Evolutionary conservation across 2,113 vertebrate species (phyloP).

Genomic region (Neolamprologus sp.): DNA sequence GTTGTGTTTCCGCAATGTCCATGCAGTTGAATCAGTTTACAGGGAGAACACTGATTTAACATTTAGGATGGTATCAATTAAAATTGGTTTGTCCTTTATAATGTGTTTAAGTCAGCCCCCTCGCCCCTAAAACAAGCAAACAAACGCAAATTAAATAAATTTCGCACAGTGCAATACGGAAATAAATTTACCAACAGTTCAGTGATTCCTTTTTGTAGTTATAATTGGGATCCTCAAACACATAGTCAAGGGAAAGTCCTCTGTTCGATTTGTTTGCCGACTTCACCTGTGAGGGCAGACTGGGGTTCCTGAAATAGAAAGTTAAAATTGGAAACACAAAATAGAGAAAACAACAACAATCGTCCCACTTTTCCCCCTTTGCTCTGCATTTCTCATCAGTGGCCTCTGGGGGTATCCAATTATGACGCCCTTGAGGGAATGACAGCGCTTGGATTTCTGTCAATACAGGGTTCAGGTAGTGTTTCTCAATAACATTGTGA

Average conservation of each 20-base stretch:
- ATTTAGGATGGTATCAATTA: not conserved
- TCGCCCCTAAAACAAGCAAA: not conserved
- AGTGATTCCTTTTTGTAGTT: not conserved
- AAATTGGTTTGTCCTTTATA: not conserved
- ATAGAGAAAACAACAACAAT: slow-evolving; percentile 30
- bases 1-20: not conserved
- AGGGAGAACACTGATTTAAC: not conserved
- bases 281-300: slow-evolving; percentile 7
- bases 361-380: not conserved
- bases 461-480: slow-evolving; percentile 67
- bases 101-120: not conserved
- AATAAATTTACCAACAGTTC: not conserved
- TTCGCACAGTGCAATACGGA: not conserved
- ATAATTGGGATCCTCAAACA: not conserved
- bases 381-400: not conserved
- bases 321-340: slow-evolving; percentile 50
- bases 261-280: not conserved
- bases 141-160: not conserved
- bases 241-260: not conserved
- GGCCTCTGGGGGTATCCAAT: slow-evolving; percentile 56
- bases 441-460: slow-evolving; percentile 68
- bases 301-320: slow-evolving; percentile 32
- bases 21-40: not conserved
- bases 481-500: slow-evolving; percentile 68
- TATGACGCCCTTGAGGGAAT: slow-evolving; percentile 64